These are phyloP conservation scores for Lissocephala sabroskyi DNA, from an alignment of 2,888 invertebrate genomes.

Conservation along the genomic window DNA sequence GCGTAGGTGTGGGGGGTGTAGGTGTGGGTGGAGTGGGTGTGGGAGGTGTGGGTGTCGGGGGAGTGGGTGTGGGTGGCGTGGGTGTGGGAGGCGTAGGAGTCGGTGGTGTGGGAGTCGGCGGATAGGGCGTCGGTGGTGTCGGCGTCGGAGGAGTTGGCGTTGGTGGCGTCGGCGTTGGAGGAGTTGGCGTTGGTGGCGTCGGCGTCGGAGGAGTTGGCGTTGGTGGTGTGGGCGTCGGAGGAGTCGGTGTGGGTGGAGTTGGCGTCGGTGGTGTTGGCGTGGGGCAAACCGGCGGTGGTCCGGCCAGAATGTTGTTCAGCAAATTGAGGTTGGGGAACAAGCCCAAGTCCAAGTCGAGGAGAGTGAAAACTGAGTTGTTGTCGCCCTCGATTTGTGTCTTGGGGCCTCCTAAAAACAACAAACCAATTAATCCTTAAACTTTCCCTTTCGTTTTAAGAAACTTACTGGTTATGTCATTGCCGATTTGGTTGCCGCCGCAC, in stretches of 20 bases:
- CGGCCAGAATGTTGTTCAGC: constrained; percentile 28
- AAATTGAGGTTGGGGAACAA: constrained; percentile 12
- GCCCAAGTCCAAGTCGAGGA: constrained; percentile 30
- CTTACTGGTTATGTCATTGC: constrained; percentile 26
- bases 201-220: constrained; percentile 11
- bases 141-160: constrained; percentile 9
- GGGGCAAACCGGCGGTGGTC: constrained; percentile 16
- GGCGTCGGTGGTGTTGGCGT: constrained; percentile 16
- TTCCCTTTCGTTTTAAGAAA: neutral
- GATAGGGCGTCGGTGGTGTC: constrained; percentile 11
- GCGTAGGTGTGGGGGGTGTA: constrained; percentile 1
- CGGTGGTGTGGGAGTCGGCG: constrained; percentile 15
- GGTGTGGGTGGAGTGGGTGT: constrained; percentile 6
- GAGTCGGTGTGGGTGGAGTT: constrained; percentile 17
- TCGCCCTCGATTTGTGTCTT: constrained; percentile 27
- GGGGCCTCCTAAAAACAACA: constrained; percentile 20
- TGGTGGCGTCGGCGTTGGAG: constrained; percentile 7
- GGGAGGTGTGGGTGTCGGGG: constrained; percentile 3
- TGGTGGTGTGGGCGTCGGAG: constrained; percentile 17
- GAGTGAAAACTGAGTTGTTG: constrained; percentile 23
- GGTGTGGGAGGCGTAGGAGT: constrained; percentile 22
- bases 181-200: neutral
- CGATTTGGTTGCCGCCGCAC: constrained; percentile 33
- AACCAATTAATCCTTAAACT: too few species aligned
- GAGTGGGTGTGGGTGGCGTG: constrained; percentile 6